Conservation (phyloP, 1,140 invertebrate genomes). For the Kradibia gibbosae region DNA sequence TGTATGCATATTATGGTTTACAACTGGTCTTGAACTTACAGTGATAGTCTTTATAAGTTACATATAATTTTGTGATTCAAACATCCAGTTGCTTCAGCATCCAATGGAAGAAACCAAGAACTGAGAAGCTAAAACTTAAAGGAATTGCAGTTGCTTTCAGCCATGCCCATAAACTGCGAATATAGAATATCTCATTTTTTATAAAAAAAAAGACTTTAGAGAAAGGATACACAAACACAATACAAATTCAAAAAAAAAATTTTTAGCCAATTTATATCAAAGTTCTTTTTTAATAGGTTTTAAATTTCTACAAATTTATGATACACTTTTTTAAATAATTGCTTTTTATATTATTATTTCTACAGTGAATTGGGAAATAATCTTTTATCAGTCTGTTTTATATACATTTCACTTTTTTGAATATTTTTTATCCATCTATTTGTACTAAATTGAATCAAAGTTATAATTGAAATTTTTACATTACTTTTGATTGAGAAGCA, state of each 20-base stretch:
- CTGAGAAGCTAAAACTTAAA: slow-evolving; percentile 81
- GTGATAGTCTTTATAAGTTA: slow-evolving; percentile 25
- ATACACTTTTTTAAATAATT: slow-evolving; percentile 25
- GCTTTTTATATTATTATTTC: not conserved
- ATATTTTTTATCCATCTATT: not conserved
- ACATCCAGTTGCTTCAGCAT: slow-evolving; percentile 80
- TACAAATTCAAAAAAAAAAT: slow-evolving; percentile 25
- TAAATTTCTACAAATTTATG: slow-evolving; percentile 23
- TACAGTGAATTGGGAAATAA: slow-evolving; percentile 22
- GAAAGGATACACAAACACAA: not conserved
- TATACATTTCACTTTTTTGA: not conserved
- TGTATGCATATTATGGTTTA: slow-evolving; percentile 37
- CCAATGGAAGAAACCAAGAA: slow-evolving; percentile 84
- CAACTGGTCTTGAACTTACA: slow-evolving; percentile 18
- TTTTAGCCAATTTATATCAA: slow-evolving; percentile 4
- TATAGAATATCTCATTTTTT: slow-evolving; percentile 53
- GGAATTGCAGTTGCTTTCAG: slow-evolving; percentile 82
- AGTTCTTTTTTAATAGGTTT: too few relatives aligned
- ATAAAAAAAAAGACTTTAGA: not conserved
- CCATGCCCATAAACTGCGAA: slow-evolving; percentile 81
- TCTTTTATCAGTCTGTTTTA: slow-evolving; percentile 39
- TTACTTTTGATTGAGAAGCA: not conserved
- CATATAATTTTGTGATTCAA: slow-evolving; percentile 34
- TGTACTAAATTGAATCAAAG: not conserved
- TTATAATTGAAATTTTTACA: not conserved